Evolutionary conservation across 2,113 vertebrate species (phyloP), one percentile per base, ranked within the genome.

Genomic region (Nicator chloris): DNA sequence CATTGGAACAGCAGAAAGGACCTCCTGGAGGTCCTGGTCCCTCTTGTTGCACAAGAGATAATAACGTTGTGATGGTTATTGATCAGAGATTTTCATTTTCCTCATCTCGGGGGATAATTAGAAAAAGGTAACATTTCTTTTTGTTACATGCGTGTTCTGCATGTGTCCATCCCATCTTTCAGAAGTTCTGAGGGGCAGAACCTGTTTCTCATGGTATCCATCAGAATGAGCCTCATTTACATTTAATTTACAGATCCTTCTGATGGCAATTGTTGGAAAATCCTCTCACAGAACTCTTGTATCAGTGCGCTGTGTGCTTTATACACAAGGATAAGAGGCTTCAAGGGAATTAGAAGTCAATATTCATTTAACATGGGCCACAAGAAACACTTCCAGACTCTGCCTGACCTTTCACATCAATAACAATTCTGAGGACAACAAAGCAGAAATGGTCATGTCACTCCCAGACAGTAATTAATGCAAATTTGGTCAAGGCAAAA

Each of bases 401-500:
- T 12, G 61, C 49, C 69, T 90, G 83, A 84, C 42, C 75, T 91
- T 88, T 85, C 45, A 64, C 44, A 88, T 63, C 57, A 57, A n/a
- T 33, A 81, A 51, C 64, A 89, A 22, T 39, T 64, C 56, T 68
- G 44, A 80, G 40, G 44, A 51, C 21, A 76, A 44, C 11, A 81
- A 84, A 89, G 63, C 37, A 70, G 54, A 65, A 91, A 68, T 9
- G 5, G 40, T 59, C 28, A 0, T 57, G 59, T 84, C 79, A 90
- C 65, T 79, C 70, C 47, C 61, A 79, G 88, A 66, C 27, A 82
- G 47, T 85, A 85, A 93, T 92, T 92, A 93, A 88, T 79, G 82
- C 61, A 93, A 91, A 91, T 66, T 84, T 71, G 70, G 70, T 64
- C 75, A 40, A 47, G 14, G 31, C 39, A 66, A 44, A 89, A 42